Evolutionary conservation across 2,113 vertebrate genomes (phyloP).

Genomic region (Neolamprologus cancellatus): DNA sequence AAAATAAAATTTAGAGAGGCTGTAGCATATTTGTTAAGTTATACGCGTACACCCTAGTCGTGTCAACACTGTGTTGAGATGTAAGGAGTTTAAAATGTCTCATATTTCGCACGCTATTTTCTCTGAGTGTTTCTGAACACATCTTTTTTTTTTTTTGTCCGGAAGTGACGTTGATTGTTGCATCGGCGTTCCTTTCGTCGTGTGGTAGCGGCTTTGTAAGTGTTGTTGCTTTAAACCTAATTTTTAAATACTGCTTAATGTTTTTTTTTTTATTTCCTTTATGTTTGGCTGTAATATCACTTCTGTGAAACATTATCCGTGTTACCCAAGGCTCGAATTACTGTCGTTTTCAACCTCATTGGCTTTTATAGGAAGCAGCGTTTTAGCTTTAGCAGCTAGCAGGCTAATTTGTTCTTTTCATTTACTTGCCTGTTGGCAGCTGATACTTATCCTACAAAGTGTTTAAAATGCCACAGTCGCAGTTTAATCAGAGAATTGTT

Average conservation of each 20-base stretch:
- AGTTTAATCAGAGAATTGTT: background rate
- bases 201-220: slow-evolving; percentile 27
- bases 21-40: background rate
- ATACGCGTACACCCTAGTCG: background rate
- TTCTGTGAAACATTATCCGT: accelerated
- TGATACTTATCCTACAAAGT: background rate
- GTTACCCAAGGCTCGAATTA: accelerated
- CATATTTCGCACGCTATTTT: background rate
- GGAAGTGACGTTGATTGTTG: slow-evolving; percentile 20
- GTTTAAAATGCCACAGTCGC: background rate
- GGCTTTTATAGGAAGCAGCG: background rate
- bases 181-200: background rate
- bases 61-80: background rate
- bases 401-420: background rate
- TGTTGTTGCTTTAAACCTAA: background rate
- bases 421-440: background rate
- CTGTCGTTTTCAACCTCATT: background rate
- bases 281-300: accelerated
- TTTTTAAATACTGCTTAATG: accelerated
- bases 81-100: background rate
- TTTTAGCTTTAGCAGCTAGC: background rate
- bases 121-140: background rate
- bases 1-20: background rate
- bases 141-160: accelerated
- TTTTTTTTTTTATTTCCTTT: accelerated